phyloP scores from a whole-genome alignment of 2,888 invertebrate genomes.

The Habroteleia sp. region DNA sequence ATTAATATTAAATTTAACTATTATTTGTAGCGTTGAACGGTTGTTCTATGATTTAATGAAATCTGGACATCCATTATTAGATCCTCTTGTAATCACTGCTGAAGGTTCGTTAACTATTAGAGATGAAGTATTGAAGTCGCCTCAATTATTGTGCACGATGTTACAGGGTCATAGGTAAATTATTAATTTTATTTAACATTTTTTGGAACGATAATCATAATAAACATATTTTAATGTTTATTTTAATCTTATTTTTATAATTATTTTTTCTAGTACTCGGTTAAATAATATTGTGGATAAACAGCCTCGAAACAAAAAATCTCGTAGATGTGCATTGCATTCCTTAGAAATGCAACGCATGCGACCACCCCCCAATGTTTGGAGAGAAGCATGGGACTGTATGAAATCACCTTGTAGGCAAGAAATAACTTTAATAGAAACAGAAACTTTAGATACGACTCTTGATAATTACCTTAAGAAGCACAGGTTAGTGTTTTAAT shows the following conservation, averaged over 20 bases:
- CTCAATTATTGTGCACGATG: constrained; percentile 90
- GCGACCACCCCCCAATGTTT: constrained; percentile 87
- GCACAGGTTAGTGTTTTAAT: constrained; percentile 85
- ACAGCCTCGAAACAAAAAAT: constrained; percentile 93
- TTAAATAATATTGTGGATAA: constrained; percentile 89
- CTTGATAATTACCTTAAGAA: constrained; percentile 94
- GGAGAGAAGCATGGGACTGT: constrained; percentile 92
- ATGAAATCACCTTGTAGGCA: constrained; percentile 90
- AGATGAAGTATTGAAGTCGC: constrained; percentile 89
- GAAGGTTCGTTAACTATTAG: constrained; percentile 90
- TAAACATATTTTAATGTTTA: too few relatives aligned
- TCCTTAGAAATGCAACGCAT: constrained; percentile 93
- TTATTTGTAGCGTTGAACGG: constrained; percentile 88
- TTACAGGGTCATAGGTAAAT: constrained; percentile 93
- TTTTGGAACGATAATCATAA: too few relatives aligned
- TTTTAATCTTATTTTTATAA: too few relatives aligned
- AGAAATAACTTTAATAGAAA: constrained; percentile 93
- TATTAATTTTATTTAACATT: neutral
- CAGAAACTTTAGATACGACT: constrained; percentile 91
- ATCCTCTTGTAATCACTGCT: constrained; percentile 90
- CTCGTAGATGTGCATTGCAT: constrained; percentile 93
- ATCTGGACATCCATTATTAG: constrained; percentile 92
- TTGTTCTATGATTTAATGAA: constrained; percentile 92
- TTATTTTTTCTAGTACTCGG: constrained; percentile 83
- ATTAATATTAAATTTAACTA: too few relatives aligned